Base-by-base conservation (phyloP, 2,888 invertebrate genomes). In the Venustoraphidia nigricollis region DNA sequence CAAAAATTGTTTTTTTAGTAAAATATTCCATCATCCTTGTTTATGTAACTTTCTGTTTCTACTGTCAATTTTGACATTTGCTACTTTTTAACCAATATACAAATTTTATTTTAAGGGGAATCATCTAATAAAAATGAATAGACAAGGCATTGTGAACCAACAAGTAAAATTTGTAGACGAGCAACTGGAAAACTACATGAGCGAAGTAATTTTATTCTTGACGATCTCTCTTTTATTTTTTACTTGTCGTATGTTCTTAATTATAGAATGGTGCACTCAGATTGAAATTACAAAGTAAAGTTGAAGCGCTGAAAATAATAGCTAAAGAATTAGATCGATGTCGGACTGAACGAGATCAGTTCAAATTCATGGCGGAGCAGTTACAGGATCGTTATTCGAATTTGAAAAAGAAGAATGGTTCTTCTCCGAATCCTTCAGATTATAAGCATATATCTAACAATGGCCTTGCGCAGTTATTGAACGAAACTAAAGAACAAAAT, bases 281-380 rank as follows among this genome's bases (percentile, higher is more conserved):
- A 59, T 76, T 82, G 52, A 88, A 87, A 64, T 66, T 89, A 34
- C 81, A 85, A 59, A 83, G 87, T 59, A 90, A 91, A 65, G 73
- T 83, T 46, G 88, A 89, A 65, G 89, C 89, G 3, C 63, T 91
- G 37, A 68, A 80, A n/a, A 83, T 88, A 51, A 70, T 90, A 62
- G 82, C 79, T 52, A 76, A 77, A 57, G 87, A 89, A 60, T 64
- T 90, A 50, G 84, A 86, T 56, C 79, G 82, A 64, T 85, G 83
- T 61, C 78, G 82, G 50, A 78, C 77, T 57, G 87, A 91, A 60
- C 69, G 86, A 35, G 89, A 90, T 62, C 81, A 83, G 59, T 88
- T 81, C 58, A 87, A 85, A 63, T 64, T 83, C 9, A 76, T 88
- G 72, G 84, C 85, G 0, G 88, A 89, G 59, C 85, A 88, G 55